Evolutionary conservation across 2,888 invertebrate species (phyloP).

Genomic region (Pilophorus perplexus): DNA sequence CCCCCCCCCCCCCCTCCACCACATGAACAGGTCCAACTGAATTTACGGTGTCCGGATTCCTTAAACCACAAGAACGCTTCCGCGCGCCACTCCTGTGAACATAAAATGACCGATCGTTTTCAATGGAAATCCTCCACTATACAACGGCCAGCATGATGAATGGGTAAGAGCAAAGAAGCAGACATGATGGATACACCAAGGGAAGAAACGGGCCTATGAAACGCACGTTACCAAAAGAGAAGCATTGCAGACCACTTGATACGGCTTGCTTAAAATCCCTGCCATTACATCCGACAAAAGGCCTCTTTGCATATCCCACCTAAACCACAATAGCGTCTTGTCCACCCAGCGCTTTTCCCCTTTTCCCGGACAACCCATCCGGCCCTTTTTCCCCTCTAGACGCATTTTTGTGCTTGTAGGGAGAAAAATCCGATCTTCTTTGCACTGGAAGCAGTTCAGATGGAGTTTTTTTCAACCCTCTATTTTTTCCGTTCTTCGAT

Average conservation of each 20-base stretch:
- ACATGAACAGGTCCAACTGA: too few species aligned
- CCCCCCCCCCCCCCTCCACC: too few species aligned
- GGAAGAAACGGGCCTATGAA: too few species aligned
- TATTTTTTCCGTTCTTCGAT: conserved; percentile 23
- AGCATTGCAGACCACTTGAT: conserved; percentile 10
- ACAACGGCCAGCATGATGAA: too few species aligned
- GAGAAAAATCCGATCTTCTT: conserved; percentile 16
- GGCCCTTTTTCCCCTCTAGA: background rate
- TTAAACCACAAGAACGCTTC: too few species aligned
- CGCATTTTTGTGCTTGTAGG: conserved; percentile 18
- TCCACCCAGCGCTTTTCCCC: conserved; percentile 5
- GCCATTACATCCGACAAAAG: conserved; percentile 14
- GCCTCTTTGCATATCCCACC: conserved; percentile 24
- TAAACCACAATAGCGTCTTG: conserved; percentile 10
- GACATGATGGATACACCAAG: too few species aligned
- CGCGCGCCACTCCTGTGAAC: too few species aligned
- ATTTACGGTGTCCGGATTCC: too few species aligned
- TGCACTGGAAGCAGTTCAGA: conserved; percentile 1
- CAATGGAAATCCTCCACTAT: too few species aligned
- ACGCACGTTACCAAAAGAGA: too few species aligned
- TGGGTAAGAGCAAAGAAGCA: too few species aligned
- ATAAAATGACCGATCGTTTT: too few species aligned
- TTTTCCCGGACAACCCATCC: background rate
- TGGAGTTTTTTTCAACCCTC: conserved; percentile 18
- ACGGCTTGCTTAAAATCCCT: conserved; percentile 18